Conservation (phyloP, 2,888 invertebrate species). For the Dermolepida albohirtum region DNA sequence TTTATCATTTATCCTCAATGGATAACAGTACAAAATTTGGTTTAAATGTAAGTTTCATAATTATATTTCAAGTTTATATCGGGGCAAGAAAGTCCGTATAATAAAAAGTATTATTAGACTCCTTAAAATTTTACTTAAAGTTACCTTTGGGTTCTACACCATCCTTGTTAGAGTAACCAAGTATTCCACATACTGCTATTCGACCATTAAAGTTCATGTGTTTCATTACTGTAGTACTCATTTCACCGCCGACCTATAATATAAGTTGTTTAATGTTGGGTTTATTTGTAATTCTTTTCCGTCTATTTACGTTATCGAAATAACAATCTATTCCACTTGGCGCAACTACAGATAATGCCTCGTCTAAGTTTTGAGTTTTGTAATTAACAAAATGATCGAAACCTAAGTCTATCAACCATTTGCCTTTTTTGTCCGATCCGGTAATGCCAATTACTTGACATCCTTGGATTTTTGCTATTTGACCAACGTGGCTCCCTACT, state of each 20-base stretch:
- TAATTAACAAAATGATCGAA: slow-evolving; percentile 81
- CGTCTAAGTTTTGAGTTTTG: slow-evolving; percentile 70
- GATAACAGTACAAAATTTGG: too few relatives aligned
- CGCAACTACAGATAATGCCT: slow-evolving; percentile 71
- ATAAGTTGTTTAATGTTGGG: too few relatives aligned
- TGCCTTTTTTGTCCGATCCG: slow-evolving; percentile 78
- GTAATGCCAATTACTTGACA: slow-evolving; percentile 79
- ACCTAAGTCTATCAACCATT: slow-evolving; percentile 76
- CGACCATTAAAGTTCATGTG: slow-evolving; percentile 74
- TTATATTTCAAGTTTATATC: too few relatives aligned
- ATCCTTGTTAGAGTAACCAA: slow-evolving; percentile 72
- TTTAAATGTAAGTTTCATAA: too few relatives aligned
- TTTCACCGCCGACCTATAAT: slow-evolving; percentile 73
- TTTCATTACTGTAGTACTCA: slow-evolving; percentile 70
- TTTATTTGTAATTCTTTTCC: slow-evolving; percentile 12
- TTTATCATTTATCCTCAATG: too few relatives aligned
- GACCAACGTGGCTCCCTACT: slow-evolving; percentile 82
- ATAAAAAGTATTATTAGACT: too few relatives aligned
- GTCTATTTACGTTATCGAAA: slow-evolving; percentile 77
- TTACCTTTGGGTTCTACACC: slow-evolving; percentile 66
- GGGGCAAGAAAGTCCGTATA: too few relatives aligned
- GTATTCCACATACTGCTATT: slow-evolving; percentile 75
- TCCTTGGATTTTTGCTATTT: slow-evolving; percentile 80
- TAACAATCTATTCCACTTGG: slow-evolving; percentile 80
- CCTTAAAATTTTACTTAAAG: neutral